phyloP scores from a whole-genome alignment of 1,140 invertebrate genomes.

The Lepidotrigona ventralis region DNA sequence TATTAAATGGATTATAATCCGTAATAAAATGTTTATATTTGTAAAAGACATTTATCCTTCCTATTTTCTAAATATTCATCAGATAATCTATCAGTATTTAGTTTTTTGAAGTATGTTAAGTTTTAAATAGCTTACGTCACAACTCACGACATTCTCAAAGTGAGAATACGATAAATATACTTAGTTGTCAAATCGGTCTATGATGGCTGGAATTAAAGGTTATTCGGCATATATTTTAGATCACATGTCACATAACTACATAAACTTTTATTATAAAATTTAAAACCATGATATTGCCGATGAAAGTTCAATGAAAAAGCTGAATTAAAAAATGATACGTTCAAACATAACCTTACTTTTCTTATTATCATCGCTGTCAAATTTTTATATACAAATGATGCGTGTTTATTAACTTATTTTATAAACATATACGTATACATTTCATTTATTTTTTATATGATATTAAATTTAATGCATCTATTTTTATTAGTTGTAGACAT shows the following conservation, averaged over 20 bases:
- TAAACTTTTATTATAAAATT: slow-evolving; percentile 6
- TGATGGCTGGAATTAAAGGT: slow-evolving; percentile 79
- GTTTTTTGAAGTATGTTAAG: not conserved
- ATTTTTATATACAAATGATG: slow-evolving; percentile 7
- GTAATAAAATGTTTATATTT: not conserved
- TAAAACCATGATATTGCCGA: slow-evolving; percentile 8
- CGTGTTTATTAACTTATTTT: slow-evolving; percentile 13
- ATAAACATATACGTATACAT: not conserved
- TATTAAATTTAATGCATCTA: not conserved
- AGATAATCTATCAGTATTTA: not conserved
- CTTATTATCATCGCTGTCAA: slow-evolving; percentile 45
- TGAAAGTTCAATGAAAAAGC: not conserved
- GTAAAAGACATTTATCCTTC: not conserved
- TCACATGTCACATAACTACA: slow-evolving; percentile 28
- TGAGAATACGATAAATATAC: slow-evolving; percentile 57
- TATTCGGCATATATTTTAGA: slow-evolving; percentile 53
- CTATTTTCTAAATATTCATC: not conserved
- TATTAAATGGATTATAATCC: not conserved
- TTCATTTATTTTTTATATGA: not conserved
- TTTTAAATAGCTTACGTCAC: slow-evolving; percentile 52
- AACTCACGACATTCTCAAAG: slow-evolving; percentile 43
- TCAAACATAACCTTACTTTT: slow-evolving; percentile 58
- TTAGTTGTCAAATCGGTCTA: slow-evolving; percentile 65
- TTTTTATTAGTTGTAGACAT: not conserved
- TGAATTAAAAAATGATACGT: slow-evolving; percentile 25